A percentile compares a stretch with the other conserved stretches of the same genome.
phyloP scores from a whole-genome alignment of 2,797 vertebrate species.

The Clarias fuscus region DNA sequence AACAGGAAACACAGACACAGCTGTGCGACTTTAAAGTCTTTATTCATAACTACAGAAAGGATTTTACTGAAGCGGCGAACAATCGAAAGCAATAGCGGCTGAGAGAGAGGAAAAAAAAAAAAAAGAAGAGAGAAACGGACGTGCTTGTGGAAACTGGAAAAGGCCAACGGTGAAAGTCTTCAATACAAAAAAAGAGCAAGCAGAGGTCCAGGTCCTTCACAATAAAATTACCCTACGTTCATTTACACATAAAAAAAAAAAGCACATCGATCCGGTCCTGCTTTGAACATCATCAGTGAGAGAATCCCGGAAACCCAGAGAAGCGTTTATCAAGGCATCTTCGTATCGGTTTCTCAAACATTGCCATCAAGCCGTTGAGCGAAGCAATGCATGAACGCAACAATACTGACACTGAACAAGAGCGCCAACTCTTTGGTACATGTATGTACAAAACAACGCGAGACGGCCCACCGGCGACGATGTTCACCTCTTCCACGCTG shows the following conservation, averaged over 20 bases:
- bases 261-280: neutral
- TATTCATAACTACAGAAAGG: slow-evolving; percentile 71
- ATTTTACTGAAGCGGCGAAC: slow-evolving; percentile 52
- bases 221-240: slow-evolving; percentile 50
- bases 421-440: slow-evolving; percentile 61
- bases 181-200: slow-evolving; percentile 46
- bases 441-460: slow-evolving; percentile 47
- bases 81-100: slow-evolving; percentile 55
- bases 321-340: slow-evolving; percentile 45
- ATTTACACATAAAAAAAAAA: neutral
- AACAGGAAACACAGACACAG: neutral
- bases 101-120: neutral
- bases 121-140: slow-evolving; percentile 25
- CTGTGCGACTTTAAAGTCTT: slow-evolving; percentile 68
- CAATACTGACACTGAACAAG: slow-evolving; percentile 47
- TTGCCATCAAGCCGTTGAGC: slow-evolving; percentile 25
- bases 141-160: slow-evolving; percentile 44
- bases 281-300: slow-evolving; percentile 30
- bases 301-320: neutral
- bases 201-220: slow-evolving; percentile 35
- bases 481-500: slow-evolving; percentile 35
- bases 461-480: slow-evolving; percentile 3
- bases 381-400: slow-evolving; percentile 38
- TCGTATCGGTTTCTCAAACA: slow-evolving; percentile 34
- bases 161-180: slow-evolving; percentile 45